Percentiles rank a stretch among this genome's conserved stretches.
phyloP scores from a whole-genome alignment of 2,797 vertebrate genomes.

The Sebastes wilsoni region DNA sequence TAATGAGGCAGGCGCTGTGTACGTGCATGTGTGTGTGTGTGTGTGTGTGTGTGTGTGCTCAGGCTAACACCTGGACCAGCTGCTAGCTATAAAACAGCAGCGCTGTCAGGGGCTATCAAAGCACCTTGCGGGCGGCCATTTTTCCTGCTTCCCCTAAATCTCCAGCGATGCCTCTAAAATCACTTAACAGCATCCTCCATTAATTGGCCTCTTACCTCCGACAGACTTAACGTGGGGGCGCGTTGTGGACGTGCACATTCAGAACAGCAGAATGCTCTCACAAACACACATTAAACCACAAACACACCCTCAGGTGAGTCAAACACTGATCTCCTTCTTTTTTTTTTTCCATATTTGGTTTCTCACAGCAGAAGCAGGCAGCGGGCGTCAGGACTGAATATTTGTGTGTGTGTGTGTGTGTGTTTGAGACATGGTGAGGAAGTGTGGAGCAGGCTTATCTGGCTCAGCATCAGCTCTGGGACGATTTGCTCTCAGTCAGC shows the following conservation, averaged over 20 bases:
- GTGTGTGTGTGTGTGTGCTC: slow-evolving; percentile 25
- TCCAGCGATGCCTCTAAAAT: slow-evolving; percentile 73
- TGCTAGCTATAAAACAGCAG: slow-evolving; percentile 70
- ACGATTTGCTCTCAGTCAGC: slow-evolving; percentile 58
- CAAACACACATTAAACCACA: slow-evolving; percentile 42
- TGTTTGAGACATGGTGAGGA: slow-evolving; percentile 24
- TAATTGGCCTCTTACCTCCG: slow-evolving; percentile 67
- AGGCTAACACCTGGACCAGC: slow-evolving; percentile 77
- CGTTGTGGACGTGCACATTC: slow-evolving; percentile 32
- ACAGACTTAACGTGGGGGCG: slow-evolving; percentile 34
- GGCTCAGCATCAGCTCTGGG: slow-evolving; percentile 56
- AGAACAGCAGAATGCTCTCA: slow-evolving; percentile 38
- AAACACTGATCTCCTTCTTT: slow-evolving; percentile 25
- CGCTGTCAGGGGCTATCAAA: slow-evolving; percentile 74
- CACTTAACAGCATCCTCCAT: slow-evolving; percentile 73
- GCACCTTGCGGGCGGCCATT: slow-evolving; percentile 66
- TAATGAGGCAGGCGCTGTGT: slow-evolving; percentile 70
- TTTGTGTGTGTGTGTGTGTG: slow-evolving; percentile 10
- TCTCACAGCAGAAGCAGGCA: slow-evolving; percentile 43
- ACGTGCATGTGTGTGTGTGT: slow-evolving; percentile 6
- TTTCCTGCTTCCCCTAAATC: slow-evolving; percentile 72
- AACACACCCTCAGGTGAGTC: slow-evolving; percentile 64
- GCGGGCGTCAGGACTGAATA: slow-evolving; percentile 1
- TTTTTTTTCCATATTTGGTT: slow-evolving; percentile 27
- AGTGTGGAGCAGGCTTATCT: slow-evolving; percentile 56